phyloP scores from a whole-genome alignment of 2,797 vertebrate genomes.

The Lepus oiostolus region DNA sequence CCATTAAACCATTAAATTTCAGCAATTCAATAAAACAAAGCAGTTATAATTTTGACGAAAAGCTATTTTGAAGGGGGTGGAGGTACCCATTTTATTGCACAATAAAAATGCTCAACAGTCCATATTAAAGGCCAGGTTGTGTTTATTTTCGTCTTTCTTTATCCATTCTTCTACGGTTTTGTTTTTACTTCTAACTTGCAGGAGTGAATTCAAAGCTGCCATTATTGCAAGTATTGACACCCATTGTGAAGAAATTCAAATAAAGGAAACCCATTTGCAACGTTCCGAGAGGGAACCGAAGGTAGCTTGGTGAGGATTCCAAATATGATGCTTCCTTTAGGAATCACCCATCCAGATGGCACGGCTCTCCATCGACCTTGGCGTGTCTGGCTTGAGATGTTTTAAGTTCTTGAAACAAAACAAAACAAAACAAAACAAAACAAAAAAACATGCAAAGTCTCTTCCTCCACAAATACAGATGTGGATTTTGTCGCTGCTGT shows the following conservation, averaged over 20 bases:
- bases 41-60: constrained; percentile 74
- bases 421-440: not conserved
- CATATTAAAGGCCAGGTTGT: constrained; percentile 78
- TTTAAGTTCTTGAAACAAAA: constrained; percentile 51
- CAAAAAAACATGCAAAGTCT: not conserved
- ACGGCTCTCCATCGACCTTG: not conserved
- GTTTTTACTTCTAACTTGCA: constrained; percentile 75
- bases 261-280: constrained; percentile 59
- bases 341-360: constrained; percentile 25
- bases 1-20: constrained; percentile 75
- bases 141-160: constrained; percentile 78
- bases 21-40: constrained; percentile 80
- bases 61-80: constrained; percentile 73
- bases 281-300: constrained; percentile 20
- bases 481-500: constrained; percentile 39
- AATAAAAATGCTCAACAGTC: constrained; percentile 84
- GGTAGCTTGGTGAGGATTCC: not conserved
- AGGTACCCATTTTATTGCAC: constrained; percentile 81
- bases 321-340: constrained; percentile 30
- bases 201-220: constrained; percentile 18
- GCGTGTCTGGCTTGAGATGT: constrained; percentile 26
- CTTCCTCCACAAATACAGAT: constrained; percentile 22
- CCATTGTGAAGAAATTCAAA: constrained; percentile 68
- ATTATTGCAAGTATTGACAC: constrained; percentile 11
- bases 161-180: constrained; percentile 53